phyloP scores from a whole-genome alignment of 1,140 invertebrate species.

The Pseudomyrmex dendroicus region DNA sequence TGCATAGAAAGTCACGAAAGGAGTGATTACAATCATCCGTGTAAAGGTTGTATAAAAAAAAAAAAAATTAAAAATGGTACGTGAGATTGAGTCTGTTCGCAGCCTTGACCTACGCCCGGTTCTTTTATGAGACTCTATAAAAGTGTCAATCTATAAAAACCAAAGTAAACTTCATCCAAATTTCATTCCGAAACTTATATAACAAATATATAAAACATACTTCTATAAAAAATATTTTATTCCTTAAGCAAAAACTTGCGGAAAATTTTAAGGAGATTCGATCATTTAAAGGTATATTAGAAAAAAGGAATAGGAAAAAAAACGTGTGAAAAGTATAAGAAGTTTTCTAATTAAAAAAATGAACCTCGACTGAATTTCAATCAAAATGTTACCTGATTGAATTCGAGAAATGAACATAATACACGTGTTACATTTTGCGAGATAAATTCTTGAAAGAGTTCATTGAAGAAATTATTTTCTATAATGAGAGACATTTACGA shows the following conservation, averaged over 20 bases:
- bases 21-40: conserved; percentile 23
- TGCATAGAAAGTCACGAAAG: conserved; percentile 17
- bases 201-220: no score
- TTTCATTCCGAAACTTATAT: no score
- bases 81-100: neutral
- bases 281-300: no score
- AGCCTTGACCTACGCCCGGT: conserved; percentile 9
- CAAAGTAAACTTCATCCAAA: no score
- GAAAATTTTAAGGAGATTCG: no score
- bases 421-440: neutral
- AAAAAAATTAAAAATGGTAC: neutral
- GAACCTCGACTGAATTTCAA: no score
- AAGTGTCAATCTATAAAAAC: no score
- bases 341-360: neutral
- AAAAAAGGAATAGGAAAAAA: no score
- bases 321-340: no score
- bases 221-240: no score
- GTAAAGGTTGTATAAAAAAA: neutral
- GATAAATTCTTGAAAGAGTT: neutral
- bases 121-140: neutral
- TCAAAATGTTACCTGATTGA: neutral
- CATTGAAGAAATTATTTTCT: neutral
- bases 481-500: neutral
- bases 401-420: neutral
- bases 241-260: no score